Evolutionary conservation across 2,888 invertebrate genomes (phyloP), one percentile per base, ranked within the genome.

Genomic region (Sesamia inferens): DNA sequence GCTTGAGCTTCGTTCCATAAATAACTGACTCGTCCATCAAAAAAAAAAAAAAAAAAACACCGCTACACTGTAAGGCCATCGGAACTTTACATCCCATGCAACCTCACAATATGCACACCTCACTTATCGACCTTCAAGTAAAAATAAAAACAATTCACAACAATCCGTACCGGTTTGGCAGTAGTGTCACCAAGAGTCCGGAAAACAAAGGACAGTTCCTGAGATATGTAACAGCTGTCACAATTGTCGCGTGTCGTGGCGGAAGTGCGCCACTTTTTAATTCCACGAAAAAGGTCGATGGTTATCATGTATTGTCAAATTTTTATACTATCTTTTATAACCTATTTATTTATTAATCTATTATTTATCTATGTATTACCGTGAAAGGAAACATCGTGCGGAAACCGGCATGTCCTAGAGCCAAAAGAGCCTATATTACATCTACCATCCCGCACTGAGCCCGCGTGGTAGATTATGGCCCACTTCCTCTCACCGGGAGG

Each of bases 201-300:
- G 48, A 58, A 68, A 62, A 80, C 58, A 55, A 51, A 55, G 70
- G 75, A 80, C 65, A 68, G 61, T 80, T 80, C 68, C 81, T 58
- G 61, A 61, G 54, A 71, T 71, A 81, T 31, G 51, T 42, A 14
- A 44, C 65, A 22, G 42, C 55, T 44, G 55, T 39, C 14, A 22
- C 24, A 24, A 44, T 51, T 47, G 39, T 57, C 44, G 10, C 19
- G 2, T 62, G 57, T 51, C 39, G 16, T 61, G 55, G 13, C 78
- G 82, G 71, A 82, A 71, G n/a, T 24, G 13, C 3, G 31, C 22
- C 47, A 4, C 16, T 31, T 44, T 44, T 54, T 47, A 62, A 48
- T 55, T 63, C 44, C 48, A 54, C 47, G 42, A 66, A 75, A 66
- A 51, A 79, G 71, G 66, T 71, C 66, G 48, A 10, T 24, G 3